These are phyloP conservation scores for Cactoblastis cactorum DNA, from an alignment of 2,888 invertebrate genomes.

Conservation along the genomic window DNA sequence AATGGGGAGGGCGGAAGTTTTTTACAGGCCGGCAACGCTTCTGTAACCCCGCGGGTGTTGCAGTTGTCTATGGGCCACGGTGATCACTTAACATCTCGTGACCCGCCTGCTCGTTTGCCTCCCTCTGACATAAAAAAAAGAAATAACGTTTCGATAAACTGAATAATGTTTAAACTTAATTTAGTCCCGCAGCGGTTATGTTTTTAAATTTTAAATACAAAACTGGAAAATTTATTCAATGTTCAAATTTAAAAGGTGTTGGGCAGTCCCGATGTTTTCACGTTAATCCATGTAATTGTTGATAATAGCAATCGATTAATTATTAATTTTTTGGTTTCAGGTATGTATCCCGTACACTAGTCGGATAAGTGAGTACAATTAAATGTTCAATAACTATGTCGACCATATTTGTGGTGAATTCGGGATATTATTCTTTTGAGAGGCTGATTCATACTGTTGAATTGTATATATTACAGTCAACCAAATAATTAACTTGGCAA, in stretches of 20 bases:
- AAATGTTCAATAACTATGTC: neutral
- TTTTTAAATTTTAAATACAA: neutral
- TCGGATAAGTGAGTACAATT: constrained; percentile 12
- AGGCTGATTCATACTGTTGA: neutral
- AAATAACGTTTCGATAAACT: too few relatives aligned
- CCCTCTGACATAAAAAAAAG: neutral
- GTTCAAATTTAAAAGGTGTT: neutral
- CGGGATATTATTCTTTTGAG: neutral
- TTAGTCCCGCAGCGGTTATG: neutral
- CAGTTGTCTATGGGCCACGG: too few relatives aligned
- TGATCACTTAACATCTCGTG: too few relatives aligned
- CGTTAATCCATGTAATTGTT: neutral
- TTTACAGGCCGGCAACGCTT: too few relatives aligned
- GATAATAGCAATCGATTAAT: constrained; percentile 8
- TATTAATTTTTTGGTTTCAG: constrained; percentile 22
- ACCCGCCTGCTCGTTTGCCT: too few relatives aligned
- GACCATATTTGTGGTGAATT: neutral
- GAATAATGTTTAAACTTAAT: neutral
- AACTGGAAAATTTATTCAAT: neutral
- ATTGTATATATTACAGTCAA: too few relatives aligned
- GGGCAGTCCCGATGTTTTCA: neutral
- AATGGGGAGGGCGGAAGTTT: too few relatives aligned
- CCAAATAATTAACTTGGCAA: too few relatives aligned
- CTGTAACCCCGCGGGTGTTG: too few relatives aligned
- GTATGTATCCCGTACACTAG: constrained; percentile 20